Percentiles rank a stretch among this genome's conserved stretches.
Conservation (phyloP, 2,797 vertebrate species). For the Ficedula albicollis region DNA sequence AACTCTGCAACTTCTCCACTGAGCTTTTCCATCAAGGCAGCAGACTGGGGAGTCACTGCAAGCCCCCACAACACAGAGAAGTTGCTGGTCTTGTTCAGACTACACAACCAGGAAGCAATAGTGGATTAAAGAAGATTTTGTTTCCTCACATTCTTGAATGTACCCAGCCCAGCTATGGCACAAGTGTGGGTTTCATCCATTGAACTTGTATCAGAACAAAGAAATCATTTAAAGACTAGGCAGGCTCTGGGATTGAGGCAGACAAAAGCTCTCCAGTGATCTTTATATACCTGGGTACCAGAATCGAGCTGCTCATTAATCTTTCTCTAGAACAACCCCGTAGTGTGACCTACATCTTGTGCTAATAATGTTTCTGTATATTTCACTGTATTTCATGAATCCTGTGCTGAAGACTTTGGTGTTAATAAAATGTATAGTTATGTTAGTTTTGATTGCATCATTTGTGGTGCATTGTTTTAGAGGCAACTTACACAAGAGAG, state of each 20-base stretch:
- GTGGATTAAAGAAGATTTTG: slow-evolving; percentile 1
- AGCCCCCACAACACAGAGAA: not conserved
- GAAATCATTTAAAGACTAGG: slow-evolving; percentile 24
- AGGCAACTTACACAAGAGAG: not conserved
- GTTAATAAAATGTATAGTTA: slow-evolving; percentile 5
- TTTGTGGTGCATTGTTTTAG: slow-evolving; percentile 29
- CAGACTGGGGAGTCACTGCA: not conserved
- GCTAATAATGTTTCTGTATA: slow-evolving; percentile 36
- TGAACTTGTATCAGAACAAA: slow-evolving; percentile 41
- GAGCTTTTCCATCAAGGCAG: not conserved
- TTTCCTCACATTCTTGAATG: not conserved
- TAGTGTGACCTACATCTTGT: slow-evolving; percentile 47
- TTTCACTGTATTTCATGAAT: slow-evolving; percentile 6
- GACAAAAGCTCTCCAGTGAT: slow-evolving; percentile 53
- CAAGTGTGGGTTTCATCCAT: not conserved
- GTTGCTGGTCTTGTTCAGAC: not conserved
- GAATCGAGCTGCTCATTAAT: slow-evolving; percentile 49
- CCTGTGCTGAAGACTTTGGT: not conserved
- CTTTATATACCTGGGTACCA: slow-evolving; percentile 38
- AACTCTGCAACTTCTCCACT: not conserved
- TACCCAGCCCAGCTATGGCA: not conserved
- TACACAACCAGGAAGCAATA: not conserved
- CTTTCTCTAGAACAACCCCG: slow-evolving; percentile 42
- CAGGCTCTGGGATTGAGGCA: not conserved
- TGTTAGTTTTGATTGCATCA: slow-evolving; percentile 1